Conservation (phyloP, 1,140 invertebrate genomes). For the Meloidogyne exigua region DNA sequence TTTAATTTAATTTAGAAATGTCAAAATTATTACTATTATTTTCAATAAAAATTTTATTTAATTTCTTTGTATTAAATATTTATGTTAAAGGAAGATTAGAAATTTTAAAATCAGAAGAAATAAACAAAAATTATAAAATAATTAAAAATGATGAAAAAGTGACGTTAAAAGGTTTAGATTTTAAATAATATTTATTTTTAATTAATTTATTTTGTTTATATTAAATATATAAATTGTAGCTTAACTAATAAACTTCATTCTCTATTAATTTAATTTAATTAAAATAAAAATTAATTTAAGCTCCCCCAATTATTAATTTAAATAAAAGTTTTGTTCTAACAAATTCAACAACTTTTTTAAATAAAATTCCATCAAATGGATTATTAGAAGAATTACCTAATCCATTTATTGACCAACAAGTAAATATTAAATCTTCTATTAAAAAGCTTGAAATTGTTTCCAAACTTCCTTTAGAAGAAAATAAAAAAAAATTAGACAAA, state of each 20-base stretch:
- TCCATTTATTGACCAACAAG: background rate
- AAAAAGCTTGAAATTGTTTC: slow-evolving; percentile 2
- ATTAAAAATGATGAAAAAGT: background rate
- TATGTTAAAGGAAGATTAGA: background rate
- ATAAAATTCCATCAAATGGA: background rate
- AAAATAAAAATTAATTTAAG: background rate
- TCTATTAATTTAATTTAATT: no score
- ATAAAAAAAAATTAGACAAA: background rate
- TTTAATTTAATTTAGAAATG: no score
- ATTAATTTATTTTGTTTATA: no score
- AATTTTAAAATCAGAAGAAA: background rate
- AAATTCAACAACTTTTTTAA: background rate
- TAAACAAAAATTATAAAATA: background rate
- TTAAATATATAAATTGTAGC: no score
- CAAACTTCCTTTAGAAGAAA: background rate
- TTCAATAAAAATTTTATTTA: background rate
- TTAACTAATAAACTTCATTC: no score
- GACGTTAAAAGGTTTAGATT: background rate
- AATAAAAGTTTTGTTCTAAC: background rate
- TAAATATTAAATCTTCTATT: background rate
- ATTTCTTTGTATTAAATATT: background rate
- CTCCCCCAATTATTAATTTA: background rate
- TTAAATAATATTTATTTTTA: background rate
- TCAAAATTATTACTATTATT: background rate
- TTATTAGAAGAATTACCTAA: background rate